Evolutionary conservation across 2,113 vertebrate genomes (phyloP).

Genomic region (Glaucomys volans): DNA sequence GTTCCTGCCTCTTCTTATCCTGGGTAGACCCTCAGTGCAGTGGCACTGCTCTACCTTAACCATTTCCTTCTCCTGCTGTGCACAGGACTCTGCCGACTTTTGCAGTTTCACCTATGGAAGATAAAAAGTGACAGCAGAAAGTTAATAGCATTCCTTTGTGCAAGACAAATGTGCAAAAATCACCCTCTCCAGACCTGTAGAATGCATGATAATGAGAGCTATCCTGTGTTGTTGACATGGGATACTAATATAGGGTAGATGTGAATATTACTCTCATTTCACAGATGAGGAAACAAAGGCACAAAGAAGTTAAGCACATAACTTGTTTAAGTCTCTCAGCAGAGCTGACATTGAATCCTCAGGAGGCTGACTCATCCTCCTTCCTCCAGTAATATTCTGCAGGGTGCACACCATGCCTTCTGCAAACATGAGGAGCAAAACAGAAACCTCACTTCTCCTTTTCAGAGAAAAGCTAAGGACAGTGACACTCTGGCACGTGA

Average conservation of each 20-base stretch:
- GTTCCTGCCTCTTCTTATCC: background rate
- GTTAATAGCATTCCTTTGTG: background rate
- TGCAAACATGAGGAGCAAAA: background rate
- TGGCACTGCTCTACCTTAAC: slow-evolving; percentile 49
- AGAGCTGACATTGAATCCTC: background rate
- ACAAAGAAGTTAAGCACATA: background rate
- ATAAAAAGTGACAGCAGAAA: background rate
- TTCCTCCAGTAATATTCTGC: background rate
- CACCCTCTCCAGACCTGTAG: background rate
- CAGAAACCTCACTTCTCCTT: background rate
- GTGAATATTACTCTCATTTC: background rate
- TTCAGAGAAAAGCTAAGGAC: background rate
- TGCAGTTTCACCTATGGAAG: slow-evolving; percentile 63
- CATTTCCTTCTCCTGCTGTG: slow-evolving; percentile 64
- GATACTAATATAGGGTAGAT: background rate
- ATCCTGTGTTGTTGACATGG: background rate
- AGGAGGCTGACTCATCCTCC: background rate
- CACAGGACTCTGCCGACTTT: slow-evolving; percentile 37
- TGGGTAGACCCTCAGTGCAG: background rate
- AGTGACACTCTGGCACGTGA: background rate
- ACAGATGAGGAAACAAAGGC: background rate
- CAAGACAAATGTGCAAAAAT: background rate
- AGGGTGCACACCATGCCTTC: background rate
- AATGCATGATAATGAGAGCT: background rate
- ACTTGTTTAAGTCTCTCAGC: background rate